A percentile compares a stretch with the other conserved stretches of the same genome.
Evolutionary conservation across 2,113 vertebrate species (phyloP).

Genomic region (Prolemur simus): DNA sequence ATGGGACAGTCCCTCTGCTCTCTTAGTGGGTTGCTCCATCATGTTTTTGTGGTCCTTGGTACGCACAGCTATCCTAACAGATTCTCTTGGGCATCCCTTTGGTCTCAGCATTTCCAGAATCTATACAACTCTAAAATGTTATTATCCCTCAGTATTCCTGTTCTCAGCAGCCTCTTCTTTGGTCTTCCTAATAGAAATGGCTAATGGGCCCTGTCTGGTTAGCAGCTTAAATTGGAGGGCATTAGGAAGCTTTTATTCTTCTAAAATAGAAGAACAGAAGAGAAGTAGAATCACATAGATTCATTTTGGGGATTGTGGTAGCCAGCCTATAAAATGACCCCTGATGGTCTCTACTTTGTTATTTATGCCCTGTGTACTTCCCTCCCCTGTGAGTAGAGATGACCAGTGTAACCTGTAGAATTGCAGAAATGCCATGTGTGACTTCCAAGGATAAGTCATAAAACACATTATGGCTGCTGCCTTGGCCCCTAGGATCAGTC

Average conservation of each 20-base stretch:
- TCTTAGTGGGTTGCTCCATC: background rate
- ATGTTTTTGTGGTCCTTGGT: background rate
- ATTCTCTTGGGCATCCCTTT: background rate
- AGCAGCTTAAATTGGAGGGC: background rate
- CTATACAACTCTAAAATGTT: background rate
- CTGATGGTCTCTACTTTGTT: background rate
- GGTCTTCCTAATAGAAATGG: background rate
- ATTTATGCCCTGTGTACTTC: background rate
- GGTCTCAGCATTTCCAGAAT: background rate
- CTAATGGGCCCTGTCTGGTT: background rate
- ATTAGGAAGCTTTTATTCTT: background rate
- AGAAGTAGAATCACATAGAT: background rate
- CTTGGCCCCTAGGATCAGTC: background rate
- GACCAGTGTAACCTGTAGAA: background rate
- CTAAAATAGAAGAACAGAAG: background rate
- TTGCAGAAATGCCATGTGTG: background rate
- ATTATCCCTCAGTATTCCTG: background rate
- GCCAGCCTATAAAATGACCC: background rate
- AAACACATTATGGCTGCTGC: background rate
- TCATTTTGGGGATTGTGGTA: background rate
- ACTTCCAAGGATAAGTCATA: background rate
- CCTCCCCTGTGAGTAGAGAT: background rate
- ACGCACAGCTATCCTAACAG: background rate
- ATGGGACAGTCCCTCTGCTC: background rate
- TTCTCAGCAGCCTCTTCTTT: background rate